Conservation (phyloP, 2,113 vertebrate species). For the Felis chaus region DNA sequence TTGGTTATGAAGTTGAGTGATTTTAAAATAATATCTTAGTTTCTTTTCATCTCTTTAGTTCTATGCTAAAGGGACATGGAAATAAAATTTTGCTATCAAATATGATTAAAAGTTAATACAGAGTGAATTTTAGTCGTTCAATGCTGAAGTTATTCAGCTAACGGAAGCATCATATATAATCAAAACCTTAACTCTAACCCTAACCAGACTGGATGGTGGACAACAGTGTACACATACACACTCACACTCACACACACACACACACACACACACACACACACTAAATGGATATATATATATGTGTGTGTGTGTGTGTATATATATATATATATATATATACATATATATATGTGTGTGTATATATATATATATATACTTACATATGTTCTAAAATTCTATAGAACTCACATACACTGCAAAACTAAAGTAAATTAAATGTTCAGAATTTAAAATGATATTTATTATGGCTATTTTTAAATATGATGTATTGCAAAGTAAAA, state of each 20-base stretch:
- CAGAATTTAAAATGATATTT: constrained; percentile 77
- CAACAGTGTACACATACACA: background rate
- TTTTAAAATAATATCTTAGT: background rate
- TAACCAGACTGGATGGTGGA: background rate
- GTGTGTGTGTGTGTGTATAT: background rate
- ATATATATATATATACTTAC: background rate
- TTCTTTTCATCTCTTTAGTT: background rate
- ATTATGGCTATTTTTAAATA: constrained; percentile 76
- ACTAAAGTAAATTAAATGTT: constrained; percentile 76
- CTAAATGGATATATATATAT: background rate
- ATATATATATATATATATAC: background rate
- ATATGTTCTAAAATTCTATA: constrained; percentile 42
- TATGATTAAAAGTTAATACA: constrained; percentile 27
- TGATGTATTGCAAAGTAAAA: constrained; percentile 61
- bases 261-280: background rate
- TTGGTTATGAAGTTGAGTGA: background rate
- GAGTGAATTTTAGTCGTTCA: constrained; percentile 12
- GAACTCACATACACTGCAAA: background rate
- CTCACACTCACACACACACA: background rate
- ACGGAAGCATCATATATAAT: background rate
- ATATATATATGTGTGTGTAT: background rate
- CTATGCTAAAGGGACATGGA: background rate
- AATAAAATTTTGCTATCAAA: constrained; percentile 16
- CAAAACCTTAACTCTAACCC: background rate
- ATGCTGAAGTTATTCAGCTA: background rate